A percentile compares a stretch with the other conserved stretches of the same genome.
Conservation (phyloP, 1,140 invertebrate species). For the Ceratosolen fusciceps region DNA sequence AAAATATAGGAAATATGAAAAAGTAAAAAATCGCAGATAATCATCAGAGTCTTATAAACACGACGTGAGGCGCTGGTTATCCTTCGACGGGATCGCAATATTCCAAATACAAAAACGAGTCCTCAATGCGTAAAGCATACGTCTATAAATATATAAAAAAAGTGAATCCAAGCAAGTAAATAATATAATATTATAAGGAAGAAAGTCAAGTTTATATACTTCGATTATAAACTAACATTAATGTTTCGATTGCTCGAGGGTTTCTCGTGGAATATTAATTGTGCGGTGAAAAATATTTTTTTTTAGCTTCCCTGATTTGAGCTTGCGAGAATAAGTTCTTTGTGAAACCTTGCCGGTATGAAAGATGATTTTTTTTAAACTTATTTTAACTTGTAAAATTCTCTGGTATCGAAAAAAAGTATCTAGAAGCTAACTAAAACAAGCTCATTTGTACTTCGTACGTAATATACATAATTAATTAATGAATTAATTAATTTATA, state of each 20-base stretch:
- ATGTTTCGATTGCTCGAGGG: no score
- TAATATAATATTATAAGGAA: not conserved
- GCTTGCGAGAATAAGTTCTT: not conserved
- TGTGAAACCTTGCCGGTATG: not conserved
- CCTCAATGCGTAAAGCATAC: constrained; percentile 20
- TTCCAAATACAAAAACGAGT: constrained; percentile 24
- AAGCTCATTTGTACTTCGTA: constrained; percentile 30
- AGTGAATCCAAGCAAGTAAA: not conserved
- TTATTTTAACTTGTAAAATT: not conserved
- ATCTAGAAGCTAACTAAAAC: not conserved
- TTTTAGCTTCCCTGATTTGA: not conserved
- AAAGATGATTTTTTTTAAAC: constrained; percentile 7
- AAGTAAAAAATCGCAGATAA: constrained; percentile 12
- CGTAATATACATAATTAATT: constrained; percentile 40
- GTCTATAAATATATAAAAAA: constrained; percentile 16
- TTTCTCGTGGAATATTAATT: not conserved
- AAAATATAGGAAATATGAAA: constrained; percentile 19
- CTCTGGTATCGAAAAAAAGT: not conserved
- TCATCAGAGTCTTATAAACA: not conserved
- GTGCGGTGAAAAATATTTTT: not conserved
- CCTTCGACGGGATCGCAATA: constrained; percentile 26
- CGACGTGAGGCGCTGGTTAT: constrained; percentile 20
- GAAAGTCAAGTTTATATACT: not conserved
- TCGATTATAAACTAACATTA: not conserved
- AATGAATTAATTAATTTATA: constrained; percentile 41